phyloP scores from a whole-genome alignment of 37 sponge, comb jelly and placozoan species.

The Cladorhizidae sp. region DNA sequence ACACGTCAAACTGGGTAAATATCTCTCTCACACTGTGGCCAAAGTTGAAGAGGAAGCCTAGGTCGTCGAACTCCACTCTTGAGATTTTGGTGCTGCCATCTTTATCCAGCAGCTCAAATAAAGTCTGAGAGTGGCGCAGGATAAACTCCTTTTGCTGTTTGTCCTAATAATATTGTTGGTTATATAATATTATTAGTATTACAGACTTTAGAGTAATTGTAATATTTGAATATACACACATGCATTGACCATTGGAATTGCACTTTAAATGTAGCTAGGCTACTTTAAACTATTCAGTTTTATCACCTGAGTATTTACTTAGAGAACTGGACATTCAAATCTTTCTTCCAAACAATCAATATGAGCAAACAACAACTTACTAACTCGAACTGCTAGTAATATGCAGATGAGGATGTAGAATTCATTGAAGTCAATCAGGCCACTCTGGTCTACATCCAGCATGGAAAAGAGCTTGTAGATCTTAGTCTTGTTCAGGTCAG shows the following conservation, averaged over 20 bases:
- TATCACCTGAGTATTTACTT: too few species aligned
- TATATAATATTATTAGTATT: too few species aligned
- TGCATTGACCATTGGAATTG: too few species aligned
- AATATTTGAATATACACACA: too few species aligned
- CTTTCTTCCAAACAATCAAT: too few species aligned
- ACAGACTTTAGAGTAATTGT: too few species aligned
- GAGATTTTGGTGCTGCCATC: slow-evolving; percentile 84
- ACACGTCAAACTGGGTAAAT: slow-evolving; percentile 93
- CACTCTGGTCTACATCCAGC: slow-evolving; percentile 86
- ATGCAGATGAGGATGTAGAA: slow-evolving; percentile 92
- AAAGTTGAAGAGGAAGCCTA: slow-evolving; percentile 93
- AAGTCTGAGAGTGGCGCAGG: slow-evolving; percentile 84
- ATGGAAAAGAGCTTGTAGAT: slow-evolving; percentile 89
- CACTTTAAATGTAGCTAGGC: too few species aligned
- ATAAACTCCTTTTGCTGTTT: slow-evolving; percentile 90
- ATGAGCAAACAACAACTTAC: too few species aligned
- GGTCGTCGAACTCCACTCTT: slow-evolving; percentile 81
- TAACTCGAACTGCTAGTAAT: slow-evolving; percentile 79
- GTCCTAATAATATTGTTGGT: slow-evolving; percentile 71
- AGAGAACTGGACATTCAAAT: too few species aligned
- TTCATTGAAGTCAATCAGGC: slow-evolving; percentile 87
- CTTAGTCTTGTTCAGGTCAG: slow-evolving; percentile 77
- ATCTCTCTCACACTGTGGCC: slow-evolving; percentile 69
- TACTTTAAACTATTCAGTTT: too few species aligned
- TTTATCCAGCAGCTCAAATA: slow-evolving; percentile 91